These are phyloP conservation scores for Tragelaphus imberbis DNA, from an alignment of 2,113 vertebrate species.

Conservation along the genomic window DNA sequence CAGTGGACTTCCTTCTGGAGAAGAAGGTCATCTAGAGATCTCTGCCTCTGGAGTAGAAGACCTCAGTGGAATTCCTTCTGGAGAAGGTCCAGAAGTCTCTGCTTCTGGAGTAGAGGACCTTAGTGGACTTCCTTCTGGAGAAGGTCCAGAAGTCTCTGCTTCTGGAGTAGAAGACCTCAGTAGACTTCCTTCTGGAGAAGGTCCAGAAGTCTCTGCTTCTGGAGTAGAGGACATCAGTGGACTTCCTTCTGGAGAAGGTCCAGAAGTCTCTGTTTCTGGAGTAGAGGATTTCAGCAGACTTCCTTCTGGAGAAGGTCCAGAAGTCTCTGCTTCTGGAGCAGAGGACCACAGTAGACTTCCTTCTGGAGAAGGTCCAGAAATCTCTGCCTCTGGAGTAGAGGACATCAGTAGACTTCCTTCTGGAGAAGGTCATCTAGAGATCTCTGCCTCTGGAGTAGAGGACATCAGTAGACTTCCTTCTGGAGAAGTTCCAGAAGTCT, in stretches of 20 bases:
- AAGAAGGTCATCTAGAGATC: constrained; percentile 56
- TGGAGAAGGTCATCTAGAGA: constrained; percentile 57
- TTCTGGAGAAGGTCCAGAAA: constrained; percentile 74
- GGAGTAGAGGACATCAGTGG: constrained; percentile 73
- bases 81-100: constrained; percentile 35
- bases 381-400: constrained; percentile 70
- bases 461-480: constrained; percentile 64
- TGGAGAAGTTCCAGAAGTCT: background rate
- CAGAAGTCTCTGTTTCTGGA: constrained; percentile 5
- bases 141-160: constrained; percentile 57
- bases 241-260: constrained; percentile 71
- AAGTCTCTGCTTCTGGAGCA: constrained; percentile 60
- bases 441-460: constrained; percentile 72
- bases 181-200: constrained; percentile 58
- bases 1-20: constrained; percentile 79
- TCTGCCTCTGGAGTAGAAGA: constrained; percentile 67
- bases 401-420: constrained; percentile 78
- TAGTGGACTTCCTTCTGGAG: constrained; percentile 66
- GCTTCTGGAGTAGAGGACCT: constrained; percentile 71
- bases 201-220: constrained; percentile 61
- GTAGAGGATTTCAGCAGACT: fast-evolving
- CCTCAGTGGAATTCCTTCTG: constrained; percentile 57
- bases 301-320: constrained; percentile 66
- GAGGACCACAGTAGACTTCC: constrained; percentile 74
- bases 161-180: constrained; percentile 72